These are phyloP conservation scores for Corydoras maculifer DNA, from an alignment of 2,113 vertebrate genomes.

Conservation along the genomic window DNA sequence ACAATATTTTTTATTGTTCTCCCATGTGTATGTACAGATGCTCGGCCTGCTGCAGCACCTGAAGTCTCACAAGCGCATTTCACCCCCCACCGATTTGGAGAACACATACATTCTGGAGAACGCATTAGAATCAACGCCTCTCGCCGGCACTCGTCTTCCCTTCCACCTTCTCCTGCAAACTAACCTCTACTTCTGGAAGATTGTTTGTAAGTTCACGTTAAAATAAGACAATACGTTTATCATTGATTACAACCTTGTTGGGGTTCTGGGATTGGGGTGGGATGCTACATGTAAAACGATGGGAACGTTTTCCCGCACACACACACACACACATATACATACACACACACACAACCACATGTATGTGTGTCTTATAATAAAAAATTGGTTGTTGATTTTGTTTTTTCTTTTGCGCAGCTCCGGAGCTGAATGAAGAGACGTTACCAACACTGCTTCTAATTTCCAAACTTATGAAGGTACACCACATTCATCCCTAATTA, in stretches of 20 bases:
- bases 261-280: neutral
- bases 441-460: constrained; percentile 87
- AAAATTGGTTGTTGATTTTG: neutral
- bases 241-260: too few species aligned
- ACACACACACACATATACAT: too few species aligned
- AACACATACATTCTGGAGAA: constrained; percentile 78
- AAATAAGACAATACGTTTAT: too few species aligned
- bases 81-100: constrained; percentile 77
- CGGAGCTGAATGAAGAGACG: constrained; percentile 86
- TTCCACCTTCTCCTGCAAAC: constrained; percentile 88
- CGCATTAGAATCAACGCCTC: constrained; percentile 61
- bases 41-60: constrained; percentile 84
- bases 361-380: too few species aligned
- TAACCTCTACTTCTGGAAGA: constrained; percentile 82
- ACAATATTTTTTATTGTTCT: too few species aligned
- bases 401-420: constrained; percentile 57
- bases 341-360: too few species aligned
- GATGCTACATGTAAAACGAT: neutral
- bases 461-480: constrained; percentile 93
- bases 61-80: constrained; percentile 79
- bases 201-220: constrained; percentile 73
- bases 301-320: too few species aligned
- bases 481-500: neutral
- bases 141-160: constrained; percentile 77
- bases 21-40: constrained; percentile 65